Evolutionary conservation across 2,113 vertebrate species (phyloP).

Genomic region (Oxyura jamaicensis): DNA sequence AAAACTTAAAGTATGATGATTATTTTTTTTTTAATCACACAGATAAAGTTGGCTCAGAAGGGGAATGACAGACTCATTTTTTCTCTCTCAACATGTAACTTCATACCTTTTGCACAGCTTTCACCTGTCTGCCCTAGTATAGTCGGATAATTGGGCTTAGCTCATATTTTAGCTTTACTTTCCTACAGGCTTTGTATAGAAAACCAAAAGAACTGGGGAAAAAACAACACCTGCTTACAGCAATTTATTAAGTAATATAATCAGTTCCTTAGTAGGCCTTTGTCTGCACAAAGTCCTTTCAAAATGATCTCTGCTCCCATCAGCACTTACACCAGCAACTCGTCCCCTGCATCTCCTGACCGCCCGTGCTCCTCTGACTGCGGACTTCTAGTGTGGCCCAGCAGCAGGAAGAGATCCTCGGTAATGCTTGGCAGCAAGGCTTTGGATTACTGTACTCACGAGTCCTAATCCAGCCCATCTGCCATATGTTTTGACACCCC

Average conservation of each 20-base stretch:
- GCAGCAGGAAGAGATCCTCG: slow-evolving; percentile 22
- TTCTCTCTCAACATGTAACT: not conserved
- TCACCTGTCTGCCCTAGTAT: not conserved
- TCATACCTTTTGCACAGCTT: not conserved
- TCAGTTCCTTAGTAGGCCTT: not conserved
- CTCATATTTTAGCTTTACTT: not conserved
- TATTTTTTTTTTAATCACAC: not conserved
- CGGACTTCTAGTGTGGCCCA: not conserved
- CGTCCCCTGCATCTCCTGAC: not conserved
- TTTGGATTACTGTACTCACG: slow-evolving; percentile 43
- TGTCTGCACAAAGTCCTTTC: not conserved
- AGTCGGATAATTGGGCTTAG: not conserved
- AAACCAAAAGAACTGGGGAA: not conserved
- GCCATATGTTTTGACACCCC: slow-evolving; percentile 44
- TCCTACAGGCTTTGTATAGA: not conserved
- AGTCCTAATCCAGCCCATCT: slow-evolving; percentile 51
- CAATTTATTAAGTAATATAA: not conserved
- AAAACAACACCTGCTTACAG: not conserved
- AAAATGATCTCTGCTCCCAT: not conserved
- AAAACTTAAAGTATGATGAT: not conserved
- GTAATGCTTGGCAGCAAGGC: slow-evolving; percentile 46
- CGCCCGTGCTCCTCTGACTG: not conserved
- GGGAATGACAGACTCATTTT: not conserved
- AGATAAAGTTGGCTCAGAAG: not conserved
- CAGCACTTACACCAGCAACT: slow-evolving; percentile 1